Percentiles rank a stretch among this genome's conserved stretches.
Conservation (phyloP, 2,797 vertebrate species). For the Megaceryle alcyon region DNA sequence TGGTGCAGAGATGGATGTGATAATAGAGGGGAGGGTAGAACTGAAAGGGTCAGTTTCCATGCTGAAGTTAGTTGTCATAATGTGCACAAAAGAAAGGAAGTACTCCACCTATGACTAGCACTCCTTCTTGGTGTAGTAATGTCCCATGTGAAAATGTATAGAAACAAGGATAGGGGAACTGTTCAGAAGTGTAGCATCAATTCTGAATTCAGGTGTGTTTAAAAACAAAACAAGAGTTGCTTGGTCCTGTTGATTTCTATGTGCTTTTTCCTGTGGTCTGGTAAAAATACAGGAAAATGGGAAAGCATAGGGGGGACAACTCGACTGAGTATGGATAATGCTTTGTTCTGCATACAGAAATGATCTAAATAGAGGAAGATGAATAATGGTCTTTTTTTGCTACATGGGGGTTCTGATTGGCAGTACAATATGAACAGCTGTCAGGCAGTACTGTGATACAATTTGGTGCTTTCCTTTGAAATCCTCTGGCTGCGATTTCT, state of each 20-base stretch:
- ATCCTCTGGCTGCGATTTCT: not conserved
- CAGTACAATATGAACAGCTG: slow-evolving; percentile 29
- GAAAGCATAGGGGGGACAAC: not conserved
- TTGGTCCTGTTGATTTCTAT: not conserved
- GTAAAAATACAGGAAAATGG: not conserved
- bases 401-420: slow-evolving; percentile 5
- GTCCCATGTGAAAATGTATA: not conserved
- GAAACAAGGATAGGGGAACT: not conserved
- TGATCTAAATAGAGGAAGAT: slow-evolving; percentile 5
- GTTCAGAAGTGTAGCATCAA: not conserved
- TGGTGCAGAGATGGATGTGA: not conserved
- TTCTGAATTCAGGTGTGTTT: not conserved
- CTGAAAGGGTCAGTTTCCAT: not conserved
- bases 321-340: not conserved
- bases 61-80: not conserved
- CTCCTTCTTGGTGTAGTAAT: not conserved
- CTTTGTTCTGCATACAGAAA: slow-evolving; percentile 6
- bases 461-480: slow-evolving; percentile 45
- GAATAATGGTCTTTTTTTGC: slow-evolving; percentile 5
- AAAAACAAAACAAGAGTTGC: not conserved
- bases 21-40: not conserved
- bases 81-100: not conserved
- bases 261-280: not conserved
- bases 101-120: not conserved
- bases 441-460: not conserved